Conservation (phyloP, 2,888 invertebrate species). For the Philereme vetulata region DNA sequence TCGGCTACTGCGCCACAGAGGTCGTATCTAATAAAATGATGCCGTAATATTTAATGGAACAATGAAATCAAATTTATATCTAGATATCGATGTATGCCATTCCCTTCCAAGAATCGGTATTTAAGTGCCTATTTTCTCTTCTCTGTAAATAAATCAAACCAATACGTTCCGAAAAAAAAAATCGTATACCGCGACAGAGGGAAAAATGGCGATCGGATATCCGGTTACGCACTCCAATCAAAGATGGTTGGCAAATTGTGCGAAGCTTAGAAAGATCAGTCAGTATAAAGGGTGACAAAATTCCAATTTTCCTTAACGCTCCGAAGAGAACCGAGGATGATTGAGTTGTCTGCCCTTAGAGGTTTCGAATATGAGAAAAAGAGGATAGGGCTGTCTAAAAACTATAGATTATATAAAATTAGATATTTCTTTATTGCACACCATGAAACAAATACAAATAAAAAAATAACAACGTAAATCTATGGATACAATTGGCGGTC, state of each 20-base stretch:
- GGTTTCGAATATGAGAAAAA: constrained; percentile 28
- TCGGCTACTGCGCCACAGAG: no score
- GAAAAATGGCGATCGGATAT: constrained; percentile 69
- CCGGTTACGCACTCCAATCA: constrained; percentile 73
- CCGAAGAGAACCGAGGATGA: constrained; percentile 54
- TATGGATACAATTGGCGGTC: no score
- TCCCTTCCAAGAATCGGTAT: constrained; percentile 1
- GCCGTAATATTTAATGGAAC: background rate
- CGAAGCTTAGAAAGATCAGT: constrained; percentile 70
- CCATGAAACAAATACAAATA: no score
- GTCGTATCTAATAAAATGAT: no score
- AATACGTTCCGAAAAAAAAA: constrained; percentile 52
- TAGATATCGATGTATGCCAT: background rate
- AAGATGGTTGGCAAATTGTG: constrained; percentile 70
- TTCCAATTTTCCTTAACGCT: constrained; percentile 69
- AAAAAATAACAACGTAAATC: no score
- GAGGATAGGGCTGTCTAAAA: constrained; percentile 29
- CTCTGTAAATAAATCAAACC: constrained; percentile 53
- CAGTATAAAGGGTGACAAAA: constrained; percentile 70
- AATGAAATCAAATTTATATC: constrained; percentile 4
- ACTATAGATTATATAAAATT: no score
- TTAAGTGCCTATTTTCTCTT: constrained; percentile 25
- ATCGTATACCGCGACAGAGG: constrained; percentile 58
- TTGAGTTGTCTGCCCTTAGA: constrained; percentile 58
- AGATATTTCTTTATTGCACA: no score